These are phyloP conservation scores for Orussus abietinus DNA, from an alignment of 1,140 invertebrate species.

Conservation along the genomic window DNA sequence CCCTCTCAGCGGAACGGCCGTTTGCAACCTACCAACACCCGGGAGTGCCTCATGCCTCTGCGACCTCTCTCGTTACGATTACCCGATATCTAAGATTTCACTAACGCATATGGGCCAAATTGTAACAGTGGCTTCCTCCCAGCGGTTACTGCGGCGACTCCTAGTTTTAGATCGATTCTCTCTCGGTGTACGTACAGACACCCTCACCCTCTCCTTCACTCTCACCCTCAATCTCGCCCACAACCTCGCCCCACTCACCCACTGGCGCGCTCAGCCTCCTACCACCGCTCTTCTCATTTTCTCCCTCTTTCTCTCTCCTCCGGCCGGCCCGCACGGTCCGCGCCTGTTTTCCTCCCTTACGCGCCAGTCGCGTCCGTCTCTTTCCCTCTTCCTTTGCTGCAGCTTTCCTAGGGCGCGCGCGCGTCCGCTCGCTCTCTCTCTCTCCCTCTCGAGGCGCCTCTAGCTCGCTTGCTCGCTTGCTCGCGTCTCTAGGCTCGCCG, in stretches of 20 bases:
- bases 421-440: no score
- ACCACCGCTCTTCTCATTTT: constrained; percentile 7
- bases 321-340: no score
- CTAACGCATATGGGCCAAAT: constrained; percentile 40
- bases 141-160: constrained; percentile 50
- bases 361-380: background rate
- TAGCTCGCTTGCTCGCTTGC: no score
- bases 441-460: no score
- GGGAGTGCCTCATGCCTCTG: constrained; percentile 18
- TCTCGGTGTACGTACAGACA: constrained; percentile 37
- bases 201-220: no score
- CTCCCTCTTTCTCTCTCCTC: constrained; percentile 1
- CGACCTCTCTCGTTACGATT: constrained; percentile 24
- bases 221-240: no score
- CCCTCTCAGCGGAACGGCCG: constrained; percentile 19
- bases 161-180: constrained; percentile 53
- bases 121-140: constrained; percentile 49
- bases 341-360: background rate
- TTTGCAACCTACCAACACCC: constrained; percentile 19
- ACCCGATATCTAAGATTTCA: constrained; percentile 34
- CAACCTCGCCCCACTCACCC: constrained; percentile 30
- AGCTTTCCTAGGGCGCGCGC: no score
- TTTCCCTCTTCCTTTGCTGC: background rate
- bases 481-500: no score
- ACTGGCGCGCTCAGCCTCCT: constrained; percentile 1